Conservation (phyloP, 2,797 vertebrate genomes). For the Periparus ater region DNA sequence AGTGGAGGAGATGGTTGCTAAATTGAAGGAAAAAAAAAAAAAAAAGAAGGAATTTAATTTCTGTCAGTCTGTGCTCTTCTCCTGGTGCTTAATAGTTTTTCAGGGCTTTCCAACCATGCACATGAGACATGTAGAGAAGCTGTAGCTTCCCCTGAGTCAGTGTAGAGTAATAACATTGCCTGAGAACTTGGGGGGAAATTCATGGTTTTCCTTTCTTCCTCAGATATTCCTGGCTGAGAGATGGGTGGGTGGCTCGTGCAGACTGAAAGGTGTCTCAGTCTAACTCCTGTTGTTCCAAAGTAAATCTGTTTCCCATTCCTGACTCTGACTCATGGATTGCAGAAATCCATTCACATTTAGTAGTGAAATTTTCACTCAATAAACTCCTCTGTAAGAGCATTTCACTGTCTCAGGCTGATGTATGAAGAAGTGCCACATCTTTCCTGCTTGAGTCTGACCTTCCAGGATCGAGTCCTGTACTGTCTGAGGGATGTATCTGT, state of each 20-base stretch:
- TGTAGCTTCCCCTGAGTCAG: neutral
- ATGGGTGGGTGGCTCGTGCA: neutral
- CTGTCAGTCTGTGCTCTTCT: neutral
- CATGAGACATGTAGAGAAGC: rapidly evolving
- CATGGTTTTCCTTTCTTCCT: neutral
- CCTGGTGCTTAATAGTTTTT: neutral
- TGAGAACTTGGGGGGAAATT: neutral
- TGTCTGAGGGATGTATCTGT: neutral
- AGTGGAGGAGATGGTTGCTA: neutral
- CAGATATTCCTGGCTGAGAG: neutral
- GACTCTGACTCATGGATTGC: neutral
- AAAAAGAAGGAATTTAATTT: neutral
- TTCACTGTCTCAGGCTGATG: neutral
- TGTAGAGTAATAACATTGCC: neutral
- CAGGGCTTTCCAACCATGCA: neutral
- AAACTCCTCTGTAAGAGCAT: neutral
- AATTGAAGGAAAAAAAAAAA: neutral
- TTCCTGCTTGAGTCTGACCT: neutral
- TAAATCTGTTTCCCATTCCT: neutral
- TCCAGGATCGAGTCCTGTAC: neutral
- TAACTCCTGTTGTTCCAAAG: neutral
- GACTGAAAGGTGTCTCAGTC: neutral
- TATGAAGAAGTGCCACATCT: neutral
- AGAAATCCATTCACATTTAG: neutral
- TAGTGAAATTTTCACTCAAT: neutral